These are phyloP conservation scores for Psammodynastes pulverulentus DNA, from an alignment of 2,113 vertebrate genomes.

Conservation along the genomic window DNA sequence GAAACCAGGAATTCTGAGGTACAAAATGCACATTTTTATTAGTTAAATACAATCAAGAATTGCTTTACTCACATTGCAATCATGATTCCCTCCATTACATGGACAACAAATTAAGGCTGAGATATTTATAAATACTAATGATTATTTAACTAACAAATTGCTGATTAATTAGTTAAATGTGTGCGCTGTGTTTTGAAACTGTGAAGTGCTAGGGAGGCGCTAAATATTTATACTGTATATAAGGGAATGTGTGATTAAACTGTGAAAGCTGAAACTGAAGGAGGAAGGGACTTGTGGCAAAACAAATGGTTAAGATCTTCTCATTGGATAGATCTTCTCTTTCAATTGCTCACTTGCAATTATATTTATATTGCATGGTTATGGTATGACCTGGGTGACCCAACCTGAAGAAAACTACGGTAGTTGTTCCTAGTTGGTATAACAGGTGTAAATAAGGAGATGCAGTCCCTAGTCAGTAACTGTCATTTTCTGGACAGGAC, in stretches of 20 bases:
- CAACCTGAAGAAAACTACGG: background rate
- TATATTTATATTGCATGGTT: background rate
- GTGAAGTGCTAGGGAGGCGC: background rate
- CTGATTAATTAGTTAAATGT: conserved; percentile 46
- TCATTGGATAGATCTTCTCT: background rate
- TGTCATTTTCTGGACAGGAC: background rate
- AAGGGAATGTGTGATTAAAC: conserved; percentile 16
- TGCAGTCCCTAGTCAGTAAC: background rate
- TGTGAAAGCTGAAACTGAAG: conserved; percentile 25
- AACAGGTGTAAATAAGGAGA: background rate
- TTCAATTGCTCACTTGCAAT: background rate
- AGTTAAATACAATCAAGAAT: conserved; percentile 23
- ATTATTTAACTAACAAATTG: conserved; percentile 39
- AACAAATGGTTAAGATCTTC: background rate
- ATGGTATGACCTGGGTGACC: conserved; percentile 4
- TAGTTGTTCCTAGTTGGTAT: background rate
- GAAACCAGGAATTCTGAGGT: background rate
- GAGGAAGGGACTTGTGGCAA: background rate
- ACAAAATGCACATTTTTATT: background rate
- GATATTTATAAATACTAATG: conserved; percentile 32
- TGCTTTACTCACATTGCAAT: conserved; percentile 26
- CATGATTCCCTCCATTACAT: conserved; percentile 30
- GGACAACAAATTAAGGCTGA: conserved; percentile 26
- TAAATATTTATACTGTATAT: conserved; percentile 14
- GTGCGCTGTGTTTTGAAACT: conserved; percentile 17